Evolutionary conservation across 2,888 invertebrate species (phyloP), one percentile per base, ranked within the genome.

Genomic region (Athrips mouffetella): DNA sequence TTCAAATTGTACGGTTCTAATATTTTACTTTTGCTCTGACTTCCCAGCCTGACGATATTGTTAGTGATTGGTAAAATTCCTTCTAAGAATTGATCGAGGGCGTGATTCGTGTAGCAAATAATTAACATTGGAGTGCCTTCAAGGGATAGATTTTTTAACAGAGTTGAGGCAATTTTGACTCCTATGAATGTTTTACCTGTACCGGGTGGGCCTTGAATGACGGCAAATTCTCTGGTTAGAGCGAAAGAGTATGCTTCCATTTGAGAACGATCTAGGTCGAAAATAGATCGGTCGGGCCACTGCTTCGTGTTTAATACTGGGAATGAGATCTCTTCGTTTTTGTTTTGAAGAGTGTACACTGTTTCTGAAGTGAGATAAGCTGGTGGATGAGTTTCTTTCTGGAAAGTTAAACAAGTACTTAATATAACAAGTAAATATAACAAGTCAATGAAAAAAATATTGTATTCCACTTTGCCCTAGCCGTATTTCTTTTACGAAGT

Each of bases 141-240:
- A n/a, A 89, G 66, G 6, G 87, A 83, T 8, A 85, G 57, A 68
- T 94, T 95, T 50, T 89, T 75, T 1, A 96, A 72, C 18, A 96
- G 67, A 0, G 91, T 90, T 47, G 91, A 84, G 0, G 93, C 92
- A 15, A 97, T 91, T 89, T 94, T 92, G 23, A 94, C 80, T 0
- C 96, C 96, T 52, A 96, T 74, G 70, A 90, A 94, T 0, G 96
- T 96, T 86, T 96, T 96, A 0, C 96, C 96, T 0, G 96, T 96
- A 1, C 96, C 96, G 0, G 96, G 96, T 0, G 96, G 96, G 0
- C 96, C 96, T 85, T 96, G 96, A 52, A 96, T 94, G 0, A 96
- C 89, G 0, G 91, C 91, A 55, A 96, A 91, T 76, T 95, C 93
- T 63, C 90, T 87, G 0, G 91, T 92, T 1, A 96, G 65, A 0